Conservation (phyloP, 1,140 invertebrate species). For the Macrostomum lignano region DNA sequence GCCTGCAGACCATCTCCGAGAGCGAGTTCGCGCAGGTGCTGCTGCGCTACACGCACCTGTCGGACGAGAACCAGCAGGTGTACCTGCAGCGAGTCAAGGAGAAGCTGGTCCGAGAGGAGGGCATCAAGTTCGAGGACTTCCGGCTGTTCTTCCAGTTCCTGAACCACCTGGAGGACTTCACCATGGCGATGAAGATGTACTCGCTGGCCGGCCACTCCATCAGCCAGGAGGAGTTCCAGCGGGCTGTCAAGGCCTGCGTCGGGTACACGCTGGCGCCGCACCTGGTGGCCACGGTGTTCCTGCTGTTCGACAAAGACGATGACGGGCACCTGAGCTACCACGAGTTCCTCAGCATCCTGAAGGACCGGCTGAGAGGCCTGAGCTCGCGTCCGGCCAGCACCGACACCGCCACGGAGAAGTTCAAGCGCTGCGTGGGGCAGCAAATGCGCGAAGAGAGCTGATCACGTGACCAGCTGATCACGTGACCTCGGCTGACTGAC, state of each 20-base stretch:
- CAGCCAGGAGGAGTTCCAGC: constrained; percentile 75
- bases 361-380: constrained; percentile 33
- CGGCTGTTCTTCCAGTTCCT: constrained; percentile 80
- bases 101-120: constrained; percentile 28
- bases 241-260: constrained; percentile 79
- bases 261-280: constrained; percentile 52
- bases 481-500: too few species aligned
- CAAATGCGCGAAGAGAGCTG: too few species aligned
- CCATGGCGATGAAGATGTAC: constrained; percentile 88
- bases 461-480: too few species aligned
- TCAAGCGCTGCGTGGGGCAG: too few species aligned
- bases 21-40: constrained; percentile 82
- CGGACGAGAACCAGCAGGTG: constrained; percentile 32
- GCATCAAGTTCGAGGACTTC: constrained; percentile 73
- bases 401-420: too few species aligned
- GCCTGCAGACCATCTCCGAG: constrained; percentile 60
- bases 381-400: too few species aligned
- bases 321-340: constrained; percentile 78
- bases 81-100: constrained; percentile 27
- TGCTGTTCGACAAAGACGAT: constrained; percentile 87
- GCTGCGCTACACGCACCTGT: constrained; percentile 59
- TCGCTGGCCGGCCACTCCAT: constrained; percentile 77
- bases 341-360: constrained; percentile 96
- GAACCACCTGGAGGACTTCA: constrained; percentile 82
- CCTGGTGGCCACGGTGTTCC: constrained; percentile 68